Base-by-base conservation (phyloP, 2,113 vertebrate genomes). In the Pteruthius melanotis region DNA sequence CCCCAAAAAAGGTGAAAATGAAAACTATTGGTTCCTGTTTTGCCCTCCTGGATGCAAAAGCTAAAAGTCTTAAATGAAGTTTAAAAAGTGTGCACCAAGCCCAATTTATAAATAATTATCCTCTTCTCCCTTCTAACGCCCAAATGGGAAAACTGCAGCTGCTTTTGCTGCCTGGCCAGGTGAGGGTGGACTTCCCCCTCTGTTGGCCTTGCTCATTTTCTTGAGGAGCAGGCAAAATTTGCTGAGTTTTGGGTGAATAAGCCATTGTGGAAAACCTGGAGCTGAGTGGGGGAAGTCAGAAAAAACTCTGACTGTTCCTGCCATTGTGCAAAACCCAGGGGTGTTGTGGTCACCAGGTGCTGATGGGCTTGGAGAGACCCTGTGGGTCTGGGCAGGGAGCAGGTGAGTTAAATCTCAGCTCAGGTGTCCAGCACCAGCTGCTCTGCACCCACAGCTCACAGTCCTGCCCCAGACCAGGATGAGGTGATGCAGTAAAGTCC, bases 321-420 rank as follows among this genome's bases (percentile, higher is more conserved):
- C 18, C 0, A 0, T 1, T 4, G 28, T 45, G 33, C 13, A 59
- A 6, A 39, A 6, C 11, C 40, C 28, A 16, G 42, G 15, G n/a
- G 27, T 15, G 2, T 4, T n/a, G 19, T 4, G 5, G 4, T 18
- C 12, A 2, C 4, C 7, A 1, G 30, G 26, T 31, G 27, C 8
- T 21, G 45, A 10, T 27, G 57, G 35, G 8, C 24, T 20, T 5
- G 40, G 40, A 12, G 39, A 8, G 47, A 8, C 2, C 15, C 17
- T 15, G 40, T 42, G 33, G 20, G 15, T 82, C 44, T 22, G n/a
- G 11, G 15, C 14, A 3, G 6, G 23, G 6, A 64, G 44, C 39
- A 40, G 28, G 19, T 6, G 35, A 53, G 47, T 7, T 6, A 8
- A 35, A 50, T 27, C 75, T 50, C 39, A 87, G 7, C 28, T 31